phyloP scores from a whole-genome alignment of 2,113 vertebrate species.

The Thinocorus orbignyianus region DNA sequence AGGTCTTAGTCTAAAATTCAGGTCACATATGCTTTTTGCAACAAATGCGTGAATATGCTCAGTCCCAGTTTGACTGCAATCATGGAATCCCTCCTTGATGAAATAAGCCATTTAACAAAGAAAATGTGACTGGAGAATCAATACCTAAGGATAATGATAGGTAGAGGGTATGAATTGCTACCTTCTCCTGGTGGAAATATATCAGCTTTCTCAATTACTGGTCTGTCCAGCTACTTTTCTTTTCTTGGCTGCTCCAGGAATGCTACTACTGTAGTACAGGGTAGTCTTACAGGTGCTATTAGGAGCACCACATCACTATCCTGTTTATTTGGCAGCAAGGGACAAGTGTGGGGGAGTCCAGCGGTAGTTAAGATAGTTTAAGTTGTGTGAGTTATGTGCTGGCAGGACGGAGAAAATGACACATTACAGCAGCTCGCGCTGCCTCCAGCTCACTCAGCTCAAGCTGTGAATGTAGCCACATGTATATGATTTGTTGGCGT shows the following conservation, averaged over 20 bases:
- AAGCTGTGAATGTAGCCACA: background rate
- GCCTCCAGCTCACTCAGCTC: conserved; percentile 11
- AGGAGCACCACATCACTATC: background rate
- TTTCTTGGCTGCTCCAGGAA: background rate
- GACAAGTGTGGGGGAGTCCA: background rate
- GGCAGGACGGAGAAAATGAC: background rate
- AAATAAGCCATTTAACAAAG: conserved; percentile 24
- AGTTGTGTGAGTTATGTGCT: background rate
- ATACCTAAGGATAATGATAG: background rate
- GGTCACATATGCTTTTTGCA: background rate
- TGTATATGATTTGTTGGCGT: background rate
- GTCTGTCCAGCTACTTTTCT: background rate
- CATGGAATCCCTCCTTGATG: background rate
- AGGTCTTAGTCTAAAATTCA: background rate
- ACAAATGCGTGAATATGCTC: background rate
- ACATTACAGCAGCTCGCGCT: background rate
- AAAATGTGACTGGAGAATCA: conserved; percentile 26
- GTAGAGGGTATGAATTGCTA: background rate
- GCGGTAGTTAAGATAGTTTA: background rate
- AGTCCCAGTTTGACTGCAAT: background rate
- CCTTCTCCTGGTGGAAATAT: background rate
- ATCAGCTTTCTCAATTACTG: conserved; percentile 8
- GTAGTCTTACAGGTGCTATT: background rate
- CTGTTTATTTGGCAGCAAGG: background rate
- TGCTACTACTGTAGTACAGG: background rate